A percentile compares a stretch with the other conserved stretches of the same genome.
phyloP scores from a whole-genome alignment of 2,888 invertebrate genomes.

The Drosophila setosimentum region DNA sequence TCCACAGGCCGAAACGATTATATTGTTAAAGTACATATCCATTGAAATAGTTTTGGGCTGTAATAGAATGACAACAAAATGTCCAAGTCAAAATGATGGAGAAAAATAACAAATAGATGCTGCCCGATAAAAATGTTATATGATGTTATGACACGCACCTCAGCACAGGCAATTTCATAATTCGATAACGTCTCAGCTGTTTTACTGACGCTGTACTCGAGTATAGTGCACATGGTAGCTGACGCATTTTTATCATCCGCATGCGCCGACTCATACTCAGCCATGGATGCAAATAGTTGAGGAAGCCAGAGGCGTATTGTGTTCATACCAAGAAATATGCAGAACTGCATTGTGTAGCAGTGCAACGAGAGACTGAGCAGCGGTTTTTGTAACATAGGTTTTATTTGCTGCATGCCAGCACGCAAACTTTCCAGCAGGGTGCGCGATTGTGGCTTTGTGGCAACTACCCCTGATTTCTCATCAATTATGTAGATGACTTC shows the following conservation, averaged over 20 bases:
- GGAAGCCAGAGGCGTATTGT: conserved; percentile 95
- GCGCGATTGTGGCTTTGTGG: conserved; percentile 36
- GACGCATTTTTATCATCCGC: conserved; percentile 33
- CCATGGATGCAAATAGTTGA: conserved; percentile 91
- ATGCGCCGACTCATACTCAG: conserved; percentile 84
- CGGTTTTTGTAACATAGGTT: conserved; percentile 88
- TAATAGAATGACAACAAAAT: conserved; percentile 43
- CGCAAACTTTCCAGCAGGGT: conserved; percentile 83
- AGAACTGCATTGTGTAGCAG: conserved; percentile 88
- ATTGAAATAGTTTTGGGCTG: conserved; percentile 86
- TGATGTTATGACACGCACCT: conserved; percentile 72
- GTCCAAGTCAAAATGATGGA: conserved; percentile 22
- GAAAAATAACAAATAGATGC: conserved; percentile 3
- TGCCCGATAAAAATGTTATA: conserved; percentile 3
- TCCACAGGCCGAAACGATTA: conserved; percentile 88
- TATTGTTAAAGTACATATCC: conserved; percentile 89
- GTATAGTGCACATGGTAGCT: conserved; percentile 82
- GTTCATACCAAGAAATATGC: conserved; percentile 89
- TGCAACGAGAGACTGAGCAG: conserved; percentile 87
- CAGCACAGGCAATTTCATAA: conserved; percentile 72
- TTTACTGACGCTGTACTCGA: conserved; percentile 83
- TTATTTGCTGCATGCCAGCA: conserved; percentile 88
- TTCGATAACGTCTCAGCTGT: conserved; percentile 68
- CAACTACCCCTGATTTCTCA: conserved; percentile 36
- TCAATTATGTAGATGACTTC: conserved; percentile 73